Evolutionary conservation across 53 echinoderm and acorn worm genomes (phyloP), one percentile per base, ranked within the genome.

Genomic region (Stichopus horrens): DNA sequence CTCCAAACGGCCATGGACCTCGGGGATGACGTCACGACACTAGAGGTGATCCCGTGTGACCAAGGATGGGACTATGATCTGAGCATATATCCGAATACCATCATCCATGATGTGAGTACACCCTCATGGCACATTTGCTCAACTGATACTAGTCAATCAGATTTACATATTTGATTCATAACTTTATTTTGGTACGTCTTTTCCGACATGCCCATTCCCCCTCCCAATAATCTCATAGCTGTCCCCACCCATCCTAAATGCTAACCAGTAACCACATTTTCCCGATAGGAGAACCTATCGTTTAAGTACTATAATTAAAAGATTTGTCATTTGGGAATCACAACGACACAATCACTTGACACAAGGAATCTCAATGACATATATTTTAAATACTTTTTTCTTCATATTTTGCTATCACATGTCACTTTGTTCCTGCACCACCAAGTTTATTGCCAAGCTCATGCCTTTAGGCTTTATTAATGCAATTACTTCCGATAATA

Each of bases 11-110:
- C 85, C 5, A 68, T 85, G 18, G 66, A 52, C 9, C 60, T 85
- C 14, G 63, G 23, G 4, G 83, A 23, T 58, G n/a, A 60, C 83
- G 21, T 83, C 83, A 59, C 57, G 23, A 75, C 7, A 9, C 59
- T 58, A 4, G 9, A 60, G 8, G 21, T 16, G 23, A 58, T 83
- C 8, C 57, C 83, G 10, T 83, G 83, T 56, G 83, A 83, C 8
- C 21, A 83, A 22, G 83, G 83, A 58, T 83, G 83, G 83, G 83
- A 57, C 8, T 83, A 83, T 23, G 83, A 83, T 57, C 83, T 60
- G 13, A 20, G 65, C 21, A 58, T 8, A 23, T 58, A 57, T 60
- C 83, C 83, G 8, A 60, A 37, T 58, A 83, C 83, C 22, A 63
- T 83, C 13, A 58, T 63, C 16, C 18, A 7, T 8, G 83, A 83